These are phyloP conservation scores for Buathra laborator DNA, from an alignment of 2,888 invertebrate genomes.

Conservation along the genomic window DNA sequence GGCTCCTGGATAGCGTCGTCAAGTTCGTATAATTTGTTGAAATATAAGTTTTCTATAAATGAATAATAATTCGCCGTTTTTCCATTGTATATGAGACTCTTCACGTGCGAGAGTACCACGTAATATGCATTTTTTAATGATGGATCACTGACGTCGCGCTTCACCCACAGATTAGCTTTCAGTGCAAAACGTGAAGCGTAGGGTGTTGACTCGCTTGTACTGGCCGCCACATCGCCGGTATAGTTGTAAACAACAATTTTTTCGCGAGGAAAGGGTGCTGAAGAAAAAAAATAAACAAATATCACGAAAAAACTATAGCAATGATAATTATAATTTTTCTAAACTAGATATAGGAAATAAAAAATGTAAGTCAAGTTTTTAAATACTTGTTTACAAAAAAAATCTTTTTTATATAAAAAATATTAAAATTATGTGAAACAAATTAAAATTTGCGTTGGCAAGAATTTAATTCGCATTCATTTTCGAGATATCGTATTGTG, in stretches of 20 bases:
- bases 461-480: no score
- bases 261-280: constrained; percentile 84
- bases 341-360: not conserved
- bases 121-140: constrained; percentile 76
- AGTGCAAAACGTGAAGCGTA: constrained; percentile 82
- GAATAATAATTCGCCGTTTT: constrained; percentile 49
- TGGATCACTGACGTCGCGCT: constrained; percentile 73
- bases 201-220: constrained; percentile 79
- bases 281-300: not conserved
- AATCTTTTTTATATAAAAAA: no score
- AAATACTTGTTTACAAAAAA: no score
- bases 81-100: constrained; percentile 81
- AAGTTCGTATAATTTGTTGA: no score
- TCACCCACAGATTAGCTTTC: constrained; percentile 81
- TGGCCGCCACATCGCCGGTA: constrained; percentile 82
- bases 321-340: not conserved
- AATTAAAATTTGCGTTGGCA: no score
- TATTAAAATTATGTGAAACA: no score
- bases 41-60: no score
- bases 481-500: no score
- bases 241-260: constrained; percentile 85
- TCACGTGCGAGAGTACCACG: constrained; percentile 79
- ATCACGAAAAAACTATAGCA: not conserved
- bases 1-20: constrained; percentile 73
- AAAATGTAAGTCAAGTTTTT: no score